Percentiles rank a stretch among this genome's conserved stretches.
Evolutionary conservation across 2,113 vertebrate genomes (phyloP).

Genomic region (Apus apus): DNA sequence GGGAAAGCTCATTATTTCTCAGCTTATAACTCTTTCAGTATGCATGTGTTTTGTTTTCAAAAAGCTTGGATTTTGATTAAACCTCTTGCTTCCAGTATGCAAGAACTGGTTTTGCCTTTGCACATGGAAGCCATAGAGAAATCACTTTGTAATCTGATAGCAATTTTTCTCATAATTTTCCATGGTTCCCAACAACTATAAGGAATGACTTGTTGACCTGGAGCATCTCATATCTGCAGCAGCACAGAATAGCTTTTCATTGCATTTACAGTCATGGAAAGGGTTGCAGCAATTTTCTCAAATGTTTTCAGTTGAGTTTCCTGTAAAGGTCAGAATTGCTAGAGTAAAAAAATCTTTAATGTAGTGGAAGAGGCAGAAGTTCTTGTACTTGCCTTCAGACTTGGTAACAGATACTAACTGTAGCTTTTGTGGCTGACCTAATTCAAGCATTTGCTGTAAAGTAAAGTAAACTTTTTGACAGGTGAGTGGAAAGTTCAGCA

Average conservation of each 20-base stretch:
- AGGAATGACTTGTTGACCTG: slow-evolving; percentile 48
- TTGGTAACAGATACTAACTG: background rate
- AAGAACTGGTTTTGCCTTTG: slow-evolving; percentile 39
- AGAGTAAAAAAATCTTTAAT: slow-evolving; percentile 2
- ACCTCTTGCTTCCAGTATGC: background rate
- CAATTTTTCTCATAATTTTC: slow-evolving; percentile 43
- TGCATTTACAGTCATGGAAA: slow-evolving; percentile 21
- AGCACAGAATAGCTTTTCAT: slow-evolving; percentile 22
- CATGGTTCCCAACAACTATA: slow-evolving; percentile 29
- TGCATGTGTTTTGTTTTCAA: background rate
- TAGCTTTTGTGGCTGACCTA: background rate
- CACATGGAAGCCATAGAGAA: slow-evolving; percentile 42
- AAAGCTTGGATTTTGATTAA: slow-evolving; percentile 64
- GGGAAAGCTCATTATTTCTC: slow-evolving; percentile 58
- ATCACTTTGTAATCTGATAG: slow-evolving; percentile 5
- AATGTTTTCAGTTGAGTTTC: slow-evolving; percentile 40
- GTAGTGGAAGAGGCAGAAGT: slow-evolving; percentile 7
- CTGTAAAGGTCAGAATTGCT: slow-evolving; percentile 26
- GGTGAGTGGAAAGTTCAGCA: background rate
- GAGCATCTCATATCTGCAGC: slow-evolving; percentile 42
- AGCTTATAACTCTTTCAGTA: slow-evolving; percentile 39
- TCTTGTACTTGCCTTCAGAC: slow-evolving; percentile 3
- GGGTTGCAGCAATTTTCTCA: slow-evolving; percentile 58
- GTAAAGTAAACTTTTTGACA: slow-evolving; percentile 15
- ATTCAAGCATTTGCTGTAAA: background rate